phyloP scores from a whole-genome alignment of 2,888 invertebrate genomes.

The Acleris emargana region DNA sequence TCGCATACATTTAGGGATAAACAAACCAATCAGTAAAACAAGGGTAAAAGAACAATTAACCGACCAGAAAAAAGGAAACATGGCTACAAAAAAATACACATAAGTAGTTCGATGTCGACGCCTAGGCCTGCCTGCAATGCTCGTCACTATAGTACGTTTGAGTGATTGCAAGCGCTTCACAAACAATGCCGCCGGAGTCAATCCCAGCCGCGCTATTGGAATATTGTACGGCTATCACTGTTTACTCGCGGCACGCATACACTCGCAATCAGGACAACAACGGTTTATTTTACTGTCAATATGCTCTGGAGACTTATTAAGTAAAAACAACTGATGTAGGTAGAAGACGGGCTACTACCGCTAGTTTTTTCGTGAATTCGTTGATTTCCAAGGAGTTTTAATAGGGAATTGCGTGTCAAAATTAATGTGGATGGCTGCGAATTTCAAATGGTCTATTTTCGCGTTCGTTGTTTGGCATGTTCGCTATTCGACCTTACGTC shows the following conservation, averaged over 20 bases:
- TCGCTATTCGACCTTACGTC: no score
- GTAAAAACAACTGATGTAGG: background rate
- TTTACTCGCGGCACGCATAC: conserved; percentile 1
- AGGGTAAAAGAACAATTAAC: no score
- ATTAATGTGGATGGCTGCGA: no score
- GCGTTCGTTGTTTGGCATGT: no score
- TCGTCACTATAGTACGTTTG: conserved; percentile 60
- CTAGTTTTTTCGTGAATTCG: no score
- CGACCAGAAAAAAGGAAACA: no score
- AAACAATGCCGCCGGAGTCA: conserved; percentile 77
- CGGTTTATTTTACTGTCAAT: conserved; percentile 36
- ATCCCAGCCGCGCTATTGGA: conserved; percentile 55
- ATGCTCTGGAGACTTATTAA: background rate
- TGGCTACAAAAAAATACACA: no score
- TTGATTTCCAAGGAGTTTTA: no score
- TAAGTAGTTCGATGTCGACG: background rate
- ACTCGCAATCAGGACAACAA: conserved; percentile 53
- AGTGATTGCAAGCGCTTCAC: conserved; percentile 77
- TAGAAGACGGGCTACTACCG: background rate
- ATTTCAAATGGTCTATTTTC: no score
- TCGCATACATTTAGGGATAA: no score
- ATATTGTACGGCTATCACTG: conserved; percentile 43
- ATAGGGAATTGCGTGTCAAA: no score
- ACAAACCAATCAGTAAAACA: no score
- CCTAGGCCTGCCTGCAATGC: background rate